Base-by-base conservation (phyloP, 2,888 invertebrate genomes). In the Scaptomyza cyrtandrae region DNA sequence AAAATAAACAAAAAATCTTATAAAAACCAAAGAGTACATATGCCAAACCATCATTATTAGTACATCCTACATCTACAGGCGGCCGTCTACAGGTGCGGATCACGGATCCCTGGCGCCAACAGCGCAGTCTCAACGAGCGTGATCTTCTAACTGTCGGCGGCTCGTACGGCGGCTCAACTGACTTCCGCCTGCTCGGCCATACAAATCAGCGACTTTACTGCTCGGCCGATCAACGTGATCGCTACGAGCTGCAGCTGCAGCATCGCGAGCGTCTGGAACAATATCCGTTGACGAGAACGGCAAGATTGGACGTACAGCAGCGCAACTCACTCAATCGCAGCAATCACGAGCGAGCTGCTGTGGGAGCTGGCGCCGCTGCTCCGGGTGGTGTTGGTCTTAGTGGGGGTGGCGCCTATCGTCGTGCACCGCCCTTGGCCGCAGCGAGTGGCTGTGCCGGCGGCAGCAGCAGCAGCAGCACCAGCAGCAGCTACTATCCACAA, bases 261-360 rank as follows among this genome's bases (percentile, higher is more conserved):
- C 91, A 91, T 67, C 90, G 90, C 53, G 91, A 90, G 33, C 90
- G 90, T 19, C 61, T 88, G 52, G 90, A 91, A 57, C 90, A 89
- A 59, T 91, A 92, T 85, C 89, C 90, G 29, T 62, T 91, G 62
- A 90, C 91, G 45, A 86, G 90, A n/a, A 91, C 91, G 29, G 89
- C 91, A 1, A 91, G 91, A 56, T 82, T 92, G 78, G 92, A 92
- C 88, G 92, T 92, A 52, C 92, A 92, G 69, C 92, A 92, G 75
- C 90, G 90, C 57, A 91, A 91, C 75, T 89, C 88, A 48, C 90
- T 92, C 65, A 92, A 92, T 87, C 91, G 91, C 89, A 93, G 92
- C 83, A 93, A 93, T 93, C 94, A 92, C 90, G 91, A 92, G 65
- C 92, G 92, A 90, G 68, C 49, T 35, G 45, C 45, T 19, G 71